Evolutionary conservation across 1,140 invertebrate genomes (phyloP).

Genomic region (Propsilocerus akamusi): DNA sequence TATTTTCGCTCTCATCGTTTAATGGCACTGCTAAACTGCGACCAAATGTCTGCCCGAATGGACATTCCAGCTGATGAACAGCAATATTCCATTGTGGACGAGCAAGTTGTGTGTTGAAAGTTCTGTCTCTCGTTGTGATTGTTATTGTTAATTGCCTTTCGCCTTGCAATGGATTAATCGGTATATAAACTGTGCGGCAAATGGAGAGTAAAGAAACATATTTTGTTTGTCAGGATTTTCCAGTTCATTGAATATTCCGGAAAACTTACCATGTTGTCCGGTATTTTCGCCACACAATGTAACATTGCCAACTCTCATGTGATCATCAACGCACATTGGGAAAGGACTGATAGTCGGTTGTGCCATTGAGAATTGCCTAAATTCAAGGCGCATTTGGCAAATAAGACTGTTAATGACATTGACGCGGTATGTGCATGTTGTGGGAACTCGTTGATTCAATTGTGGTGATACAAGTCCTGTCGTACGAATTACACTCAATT

Average conservation of each 20-base stretch:
- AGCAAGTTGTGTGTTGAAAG: background rate
- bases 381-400: background rate
- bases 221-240: background rate
- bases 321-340: slow-evolving; percentile 35
- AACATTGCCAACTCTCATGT: slow-evolving; percentile 28
- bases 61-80: background rate
- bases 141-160: background rate
- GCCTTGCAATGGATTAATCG: slow-evolving; percentile 12
- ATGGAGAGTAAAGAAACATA: background rate
- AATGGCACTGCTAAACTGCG: background rate
- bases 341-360: slow-evolving; percentile 22
- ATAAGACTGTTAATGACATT: background rate
- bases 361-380: slow-evolving; percentile 16
- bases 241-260: too few species aligned
- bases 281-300: slow-evolving; percentile 55
- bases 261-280: slow-evolving; percentile 43
- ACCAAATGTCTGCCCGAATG: background rate
- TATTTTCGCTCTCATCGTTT: background rate
- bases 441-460: background rate
- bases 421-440: background rate
- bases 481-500: background rate
- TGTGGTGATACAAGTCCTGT: background rate
- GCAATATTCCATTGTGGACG: background rate
- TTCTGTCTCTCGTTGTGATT: background rate
- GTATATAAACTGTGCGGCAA: slow-evolving; percentile 13